Evolutionary conservation across 2,797 vertebrate genomes (phyloP), one percentile per base, ranked within the genome.

Genomic region (Coracias cyanogaster): DNA sequence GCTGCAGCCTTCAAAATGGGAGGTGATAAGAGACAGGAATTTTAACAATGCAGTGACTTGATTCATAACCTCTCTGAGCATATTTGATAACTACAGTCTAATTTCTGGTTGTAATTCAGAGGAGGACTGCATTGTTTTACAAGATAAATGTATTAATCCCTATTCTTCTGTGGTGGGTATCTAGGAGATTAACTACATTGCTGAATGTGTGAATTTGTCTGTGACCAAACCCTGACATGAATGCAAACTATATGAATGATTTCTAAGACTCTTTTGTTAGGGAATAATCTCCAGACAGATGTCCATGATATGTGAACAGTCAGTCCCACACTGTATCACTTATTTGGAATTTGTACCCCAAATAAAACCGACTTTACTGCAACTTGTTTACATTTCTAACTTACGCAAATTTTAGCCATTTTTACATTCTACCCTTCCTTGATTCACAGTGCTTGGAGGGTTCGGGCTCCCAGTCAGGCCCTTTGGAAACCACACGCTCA

Each of bases 61-160:
- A 98, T 96, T 95, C 97, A 87, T 95, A 94, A 96, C 96, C 95
- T 97, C 93, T 60, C 93, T 95, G 97, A 97, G 92, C 95, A 90
- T 96, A 96, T 94, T 96, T 90, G 96, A 97, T 97, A 97, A 97
- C 93, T 96, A 90, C 54, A 95, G 96, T 92, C 91, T 96, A 95
- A 97, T 97, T 97, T 97, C 90, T 95, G 89, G 90, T 96, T 97
- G 96, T 96, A 97, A 97, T 97, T 97, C 97, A 96, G 94, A 95
- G 79, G 77, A 92, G 81, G 67, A 74, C 92, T 94, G 97, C 93
- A 96, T 98, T 97, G 97, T 97, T 97, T 97, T 97, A 96, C 66
- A 91, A 97, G 97, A 97, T 97, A 97, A 98, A 97, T 92, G 95
- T 95, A 96, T 97, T 97, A 97, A 97, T 97, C 96, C 86, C 71